A percentile compares a stretch with the other conserved stretches of the same genome.
Evolutionary conservation across 2,797 vertebrate species (phyloP).

Genomic region (Sebastes matsubarae): DNA sequence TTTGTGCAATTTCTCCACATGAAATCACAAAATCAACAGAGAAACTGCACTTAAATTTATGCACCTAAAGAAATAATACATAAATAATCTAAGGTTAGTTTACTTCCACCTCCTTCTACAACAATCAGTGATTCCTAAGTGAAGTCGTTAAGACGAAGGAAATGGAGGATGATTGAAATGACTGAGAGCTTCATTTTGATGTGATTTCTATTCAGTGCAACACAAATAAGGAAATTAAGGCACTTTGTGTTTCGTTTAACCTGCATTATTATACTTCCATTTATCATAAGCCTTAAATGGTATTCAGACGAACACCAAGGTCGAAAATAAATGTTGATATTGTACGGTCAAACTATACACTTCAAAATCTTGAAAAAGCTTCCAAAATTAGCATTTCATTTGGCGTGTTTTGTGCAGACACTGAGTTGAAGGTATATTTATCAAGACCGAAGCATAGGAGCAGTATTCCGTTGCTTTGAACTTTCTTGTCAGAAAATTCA

Average conservation of each 20-base stretch:
- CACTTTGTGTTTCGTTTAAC: slow-evolving; percentile 1
- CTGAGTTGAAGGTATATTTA: slow-evolving; percentile 5
- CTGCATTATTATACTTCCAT: neutral
- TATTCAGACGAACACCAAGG: neutral
- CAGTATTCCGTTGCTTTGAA: slow-evolving; percentile 18
- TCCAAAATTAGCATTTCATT: neutral
- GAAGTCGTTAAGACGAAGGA: neutral
- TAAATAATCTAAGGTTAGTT: neutral
- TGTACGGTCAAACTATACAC: neutral
- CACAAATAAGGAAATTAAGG: neutral
- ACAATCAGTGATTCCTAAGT: neutral
- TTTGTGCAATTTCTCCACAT: neutral
- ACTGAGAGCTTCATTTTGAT: neutral
- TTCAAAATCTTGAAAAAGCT: neutral
- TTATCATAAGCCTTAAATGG: neutral
- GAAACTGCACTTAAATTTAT: neutral
- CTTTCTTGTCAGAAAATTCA: slow-evolving; percentile 12
- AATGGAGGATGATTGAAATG: neutral
- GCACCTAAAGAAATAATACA: neutral
- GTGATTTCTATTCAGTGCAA: neutral
- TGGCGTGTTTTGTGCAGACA: slow-evolving; percentile 7
- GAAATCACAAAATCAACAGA: neutral
- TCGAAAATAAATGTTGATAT: slow-evolving; percentile 1
- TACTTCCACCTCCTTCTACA: neutral
- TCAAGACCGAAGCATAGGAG: neutral